Evolutionary conservation across 2,113 vertebrate species (phyloP).

Genomic region (Equus quagga): DNA sequence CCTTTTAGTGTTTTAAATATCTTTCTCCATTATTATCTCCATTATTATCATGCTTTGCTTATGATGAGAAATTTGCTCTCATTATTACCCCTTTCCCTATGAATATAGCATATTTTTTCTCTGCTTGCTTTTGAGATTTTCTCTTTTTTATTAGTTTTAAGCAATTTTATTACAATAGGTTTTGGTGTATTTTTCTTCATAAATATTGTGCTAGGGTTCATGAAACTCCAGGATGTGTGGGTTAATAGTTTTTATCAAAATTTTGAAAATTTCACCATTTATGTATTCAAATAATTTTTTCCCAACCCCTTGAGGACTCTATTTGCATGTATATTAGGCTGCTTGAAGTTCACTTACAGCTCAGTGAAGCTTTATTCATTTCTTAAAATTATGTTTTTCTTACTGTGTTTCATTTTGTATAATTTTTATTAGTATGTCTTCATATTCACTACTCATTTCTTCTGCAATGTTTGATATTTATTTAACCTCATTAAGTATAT

Average conservation of each 20-base stretch:
- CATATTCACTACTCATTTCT: not conserved
- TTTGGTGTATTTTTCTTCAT: not conserved
- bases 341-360: not conserved
- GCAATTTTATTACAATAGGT: not conserved
- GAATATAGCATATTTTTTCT: not conserved
- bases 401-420: not conserved
- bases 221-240: not conserved
- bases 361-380: not conserved
- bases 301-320: not conserved
- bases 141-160: not conserved
- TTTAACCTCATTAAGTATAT: not conserved
- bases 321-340: not conserved
- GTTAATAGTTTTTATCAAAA: not conserved
- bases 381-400: not conserved
- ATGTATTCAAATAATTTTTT: not conserved
- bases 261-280: not conserved
- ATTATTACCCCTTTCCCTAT: not conserved
- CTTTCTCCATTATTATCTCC: not conserved
- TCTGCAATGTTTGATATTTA: not conserved
- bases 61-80: not conserved
- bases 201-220: not conserved
- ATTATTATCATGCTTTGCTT: not conserved
- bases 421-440: not conserved
- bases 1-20: not conserved
- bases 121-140: not conserved